Evolutionary conservation across 2,113 vertebrate genomes (phyloP), one percentile per base, ranked within the genome.

Genomic region (Alethe diademata): DNA sequence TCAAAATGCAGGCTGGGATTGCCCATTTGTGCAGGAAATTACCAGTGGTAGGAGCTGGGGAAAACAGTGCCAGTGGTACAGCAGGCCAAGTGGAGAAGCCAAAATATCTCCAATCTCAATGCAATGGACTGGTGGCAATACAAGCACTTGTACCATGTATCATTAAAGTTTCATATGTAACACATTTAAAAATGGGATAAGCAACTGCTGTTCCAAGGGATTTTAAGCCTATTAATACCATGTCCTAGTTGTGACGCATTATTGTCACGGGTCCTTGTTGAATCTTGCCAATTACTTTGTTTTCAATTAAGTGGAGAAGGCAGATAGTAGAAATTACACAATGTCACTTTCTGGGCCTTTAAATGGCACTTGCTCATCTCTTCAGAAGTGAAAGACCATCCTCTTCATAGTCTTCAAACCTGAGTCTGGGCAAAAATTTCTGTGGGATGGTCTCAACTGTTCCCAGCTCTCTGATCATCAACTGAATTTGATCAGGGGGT

Each of bases 401-500:
- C 22, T 75, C 16, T 61, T 72, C 23, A 4, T 0, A 1, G 14
- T 53, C 28, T 40, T 69, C 11, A 6, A 6, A 2, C 8, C 4
- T 31, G 19, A 72, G 13, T 9, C n/a, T 61, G 16, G 4, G 14
- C 8, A 78, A 18, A 12, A 69, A 8, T 65, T 66, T 88, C 42
- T 69, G 14, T 40, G 33, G 38, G 25, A 53, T 24, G 8, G 6
- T 69, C 23, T 73, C 33, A 50, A 14, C 45, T 50, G 29, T 38
- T 79, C 19, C 28, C 25, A 79, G 31, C 36, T 48, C n/a, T 72
- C 61, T 42, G 11, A 60, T 10, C 35, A 64, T 24, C 48, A 64
- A 23, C 15, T 0, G 0, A 17, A 50, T 43, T 58, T 69, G 22
- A 40, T 48, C 12, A n/a, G 5, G 19, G 9, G 5, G 2, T 24